phyloP scores from a whole-genome alignment of 2,113 vertebrate genomes.

The Bujurquina vittata region DNA sequence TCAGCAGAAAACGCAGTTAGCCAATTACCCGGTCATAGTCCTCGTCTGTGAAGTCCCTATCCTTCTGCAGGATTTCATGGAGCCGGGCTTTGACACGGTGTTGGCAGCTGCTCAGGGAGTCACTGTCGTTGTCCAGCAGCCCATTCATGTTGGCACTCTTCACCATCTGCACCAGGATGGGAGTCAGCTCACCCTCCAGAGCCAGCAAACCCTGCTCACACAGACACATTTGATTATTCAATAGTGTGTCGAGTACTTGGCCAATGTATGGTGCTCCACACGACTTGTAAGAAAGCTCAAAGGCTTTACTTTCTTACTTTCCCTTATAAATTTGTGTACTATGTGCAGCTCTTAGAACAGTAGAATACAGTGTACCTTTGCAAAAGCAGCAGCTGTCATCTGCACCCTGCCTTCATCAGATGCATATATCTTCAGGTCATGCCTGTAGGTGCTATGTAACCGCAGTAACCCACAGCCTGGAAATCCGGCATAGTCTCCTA shows the following conservation, averaged over 20 bases:
- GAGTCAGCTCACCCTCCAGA: slow-evolving; percentile 95
- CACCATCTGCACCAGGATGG: slow-evolving; percentile 99
- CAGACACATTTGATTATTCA: not conserved
- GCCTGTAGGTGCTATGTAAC: slow-evolving; percentile 96
- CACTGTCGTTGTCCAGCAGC: slow-evolving; percentile 94
- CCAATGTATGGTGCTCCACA: not conserved
- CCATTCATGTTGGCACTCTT: slow-evolving; percentile 99
- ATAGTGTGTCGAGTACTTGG: not conserved
- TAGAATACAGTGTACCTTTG: slow-evolving; percentile 83
- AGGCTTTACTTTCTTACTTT: not conserved
- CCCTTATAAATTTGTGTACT: not conserved
- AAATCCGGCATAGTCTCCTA: slow-evolving; percentile 98
- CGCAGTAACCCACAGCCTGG: slow-evolving; percentile 95
- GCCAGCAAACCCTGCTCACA: slow-evolving; percentile 90
- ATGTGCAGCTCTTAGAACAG: not conserved
- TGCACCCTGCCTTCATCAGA: slow-evolving; percentile 97
- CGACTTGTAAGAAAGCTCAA: not conserved
- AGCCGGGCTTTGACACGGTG: slow-evolving; percentile 94
- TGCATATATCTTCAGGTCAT: slow-evolving; percentile 98
- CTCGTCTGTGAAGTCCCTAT: slow-evolving; percentile 87
- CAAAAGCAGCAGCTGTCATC: slow-evolving; percentile 98
- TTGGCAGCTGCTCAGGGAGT: slow-evolving; percentile 95
- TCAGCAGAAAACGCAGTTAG: not conserved
- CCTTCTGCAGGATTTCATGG: slow-evolving; percentile 95
- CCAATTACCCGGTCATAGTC: slow-evolving; percentile 89